Base-by-base conservation (phyloP, 2,797 vertebrate genomes). In the Artibeus jamaicensis region DNA sequence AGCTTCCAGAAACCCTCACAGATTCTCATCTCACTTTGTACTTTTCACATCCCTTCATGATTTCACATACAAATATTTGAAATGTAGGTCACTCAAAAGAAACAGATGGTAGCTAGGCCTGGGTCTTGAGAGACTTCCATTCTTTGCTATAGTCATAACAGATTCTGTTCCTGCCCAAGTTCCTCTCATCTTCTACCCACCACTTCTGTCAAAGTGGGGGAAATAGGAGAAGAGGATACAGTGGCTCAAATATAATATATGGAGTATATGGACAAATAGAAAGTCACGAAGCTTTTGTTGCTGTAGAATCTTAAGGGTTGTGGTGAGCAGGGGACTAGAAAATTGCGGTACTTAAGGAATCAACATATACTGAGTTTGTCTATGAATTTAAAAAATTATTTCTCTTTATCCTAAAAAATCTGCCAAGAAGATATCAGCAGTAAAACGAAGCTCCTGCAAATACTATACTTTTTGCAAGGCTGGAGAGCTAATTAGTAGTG, bases 11-110 rank as follows among this genome's bases (percentile, higher is more conserved):
- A 94, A 83, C 70, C 2, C 42, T 86, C 46, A 71, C 2, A 71
- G 39, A 92, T 76, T 19, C 74, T 86, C 83, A 86, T 74, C 68
- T 90, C 71, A 91, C 91, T 92, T 95, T 96, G 74, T 84, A 67
- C 55, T 93, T 94, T 94, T 95, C 88, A 93, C 3, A 89, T 39
- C 3, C 78, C 32, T 85, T 91, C 12, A 59, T 10, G 9, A 84
- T 84, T 92, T 91, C 50, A 62, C 7, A 7, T 24, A 83, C 0
- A 4, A 83, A 18, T 21, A 67, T 86, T 24, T 71, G 55, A 91
- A 83, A 93, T 83, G n/a, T 5, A 76, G 77, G 70, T 59, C 55
- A 82, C 19, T 90, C 18, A 50, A 67, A 91, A 88, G 50, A 79
- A 92, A 96, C 48, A 71, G 68, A 90, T 46, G 39, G 34, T 39